Evolutionary conservation across 2,888 invertebrate species (phyloP).

Genomic region (Dinocampus coccinellae): DNA sequence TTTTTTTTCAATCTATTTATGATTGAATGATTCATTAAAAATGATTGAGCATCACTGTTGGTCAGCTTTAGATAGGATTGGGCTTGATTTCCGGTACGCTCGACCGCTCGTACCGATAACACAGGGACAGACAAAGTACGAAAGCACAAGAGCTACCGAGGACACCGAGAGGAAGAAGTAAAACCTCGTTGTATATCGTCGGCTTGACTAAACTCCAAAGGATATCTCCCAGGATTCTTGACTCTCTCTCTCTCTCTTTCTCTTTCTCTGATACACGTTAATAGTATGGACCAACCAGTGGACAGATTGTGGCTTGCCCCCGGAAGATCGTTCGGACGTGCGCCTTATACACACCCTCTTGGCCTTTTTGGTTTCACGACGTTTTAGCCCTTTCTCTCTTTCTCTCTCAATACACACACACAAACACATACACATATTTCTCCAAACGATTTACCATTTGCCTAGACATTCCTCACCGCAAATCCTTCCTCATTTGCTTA

Average conservation of each 20-base stretch:
- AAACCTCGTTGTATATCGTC: conserved; percentile 37
- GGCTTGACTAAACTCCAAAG: conserved; percentile 62
- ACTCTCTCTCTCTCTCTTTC: too few relatives aligned
- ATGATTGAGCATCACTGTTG: conserved; percentile 54
- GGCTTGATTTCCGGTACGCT: conserved; percentile 62
- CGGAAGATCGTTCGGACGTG: conserved; percentile 55
- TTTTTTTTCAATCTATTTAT: neutral
- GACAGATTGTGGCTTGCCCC: conserved; percentile 66
- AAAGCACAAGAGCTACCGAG: too few relatives aligned
- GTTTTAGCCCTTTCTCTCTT: conserved; percentile 19
- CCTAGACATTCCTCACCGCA: conserved; percentile 14
- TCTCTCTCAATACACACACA: neutral
- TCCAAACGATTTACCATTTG: conserved; percentile 2
- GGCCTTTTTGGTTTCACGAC: conserved; percentile 21
- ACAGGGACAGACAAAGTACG: conserved; percentile 45
- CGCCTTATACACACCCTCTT: conserved; percentile 14
- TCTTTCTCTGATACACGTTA: conserved; percentile 28
- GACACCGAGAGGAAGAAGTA: neutral
- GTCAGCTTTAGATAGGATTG: conserved; percentile 61
- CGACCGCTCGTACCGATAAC: conserved; percentile 56
- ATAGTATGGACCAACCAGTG: conserved; percentile 46
- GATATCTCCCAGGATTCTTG: conserved; percentile 59
- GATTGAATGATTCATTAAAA: neutral
- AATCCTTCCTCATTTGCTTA: conserved; percentile 12
- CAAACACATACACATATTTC: neutral